Base-by-base conservation (phyloP, 2,113 vertebrate species). In the Strix aluco region DNA sequence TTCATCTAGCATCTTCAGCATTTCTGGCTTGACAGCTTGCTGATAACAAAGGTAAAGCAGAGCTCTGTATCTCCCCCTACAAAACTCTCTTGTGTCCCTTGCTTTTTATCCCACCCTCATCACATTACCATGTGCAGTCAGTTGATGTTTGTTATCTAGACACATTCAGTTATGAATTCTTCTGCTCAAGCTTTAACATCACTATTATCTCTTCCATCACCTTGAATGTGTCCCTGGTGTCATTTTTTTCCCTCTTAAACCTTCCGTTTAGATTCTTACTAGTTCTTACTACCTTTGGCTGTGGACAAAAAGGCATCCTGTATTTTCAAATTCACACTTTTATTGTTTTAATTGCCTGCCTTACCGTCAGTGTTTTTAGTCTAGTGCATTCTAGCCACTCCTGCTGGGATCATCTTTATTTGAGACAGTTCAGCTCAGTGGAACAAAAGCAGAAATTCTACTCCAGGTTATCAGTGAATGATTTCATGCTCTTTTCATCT, bases 11-110 rank as follows among this genome's bases (percentile, higher is more conserved):
- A 52, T 72, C 88, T 79, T 65, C 61, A 79, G 80, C 62, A 16
- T 20, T 96, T 49, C 51, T 92, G 88, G 11, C 88, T 75, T 91
- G 94, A 87, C 95, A 94, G 86, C 69, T 83, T 49, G 34, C 67
- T 89, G 94, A 87, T 97, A 96, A 96, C 73, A 91, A 79, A 88
- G 63, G 82, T 44, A 88, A 55, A 87, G 46, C 66, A 54, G 54
- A 94, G 81, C 57, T 88, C 65, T 49, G 10, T 91, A 73, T 95
- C 86, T 94, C 30, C 30, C n/a, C 23, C 40, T 67, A 34, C 21
- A 74, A 71, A 93, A 51, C n/a, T 67, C 88, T 79, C 71, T 32
- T 2, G 29, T 67, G 66, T 92, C 78, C 52, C 81, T 94, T 1
- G 2, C 47, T 73, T 77, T 92, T 92, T 93, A 95, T 92, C 81